Conservation (phyloP, 2,888 invertebrate species). For the Tanypteryx hageni region DNA sequence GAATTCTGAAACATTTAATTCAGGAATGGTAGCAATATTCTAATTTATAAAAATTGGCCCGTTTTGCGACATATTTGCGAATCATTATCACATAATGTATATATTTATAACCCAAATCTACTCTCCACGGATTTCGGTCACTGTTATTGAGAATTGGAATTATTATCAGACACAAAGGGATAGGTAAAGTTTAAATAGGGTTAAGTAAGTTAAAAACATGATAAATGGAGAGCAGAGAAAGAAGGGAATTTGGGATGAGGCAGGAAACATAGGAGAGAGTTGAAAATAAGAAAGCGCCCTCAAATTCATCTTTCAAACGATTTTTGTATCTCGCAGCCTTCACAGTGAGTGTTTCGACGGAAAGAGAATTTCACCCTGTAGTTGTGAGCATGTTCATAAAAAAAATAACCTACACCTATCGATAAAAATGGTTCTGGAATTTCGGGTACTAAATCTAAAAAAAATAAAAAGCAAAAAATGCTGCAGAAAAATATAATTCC, state of each 20-base stretch:
- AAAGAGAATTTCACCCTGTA: background rate
- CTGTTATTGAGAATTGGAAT: background rate
- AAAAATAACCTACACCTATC: background rate
- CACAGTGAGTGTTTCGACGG: background rate
- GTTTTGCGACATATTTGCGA: constrained; percentile 42
- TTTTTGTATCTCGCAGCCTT: background rate
- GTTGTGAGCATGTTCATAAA: background rate
- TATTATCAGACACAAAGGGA: background rate
- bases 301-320: constrained; percentile 25
- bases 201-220: background rate
- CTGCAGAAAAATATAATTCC: background rate
- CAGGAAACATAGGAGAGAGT: constrained; percentile 11
- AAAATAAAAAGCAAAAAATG: background rate
- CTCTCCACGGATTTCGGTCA: background rate
- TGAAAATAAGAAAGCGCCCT: constrained; percentile 60
- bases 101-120: background rate
- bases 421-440: background rate
- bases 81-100: background rate
- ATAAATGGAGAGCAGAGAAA: background rate
- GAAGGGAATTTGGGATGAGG: background rate
- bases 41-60: background rate
- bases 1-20: no score
- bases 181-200: background rate
- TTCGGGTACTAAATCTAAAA: background rate
- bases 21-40: background rate